Conservation (phyloP, 2,888 invertebrate genomes). For the Melieria crassipennis region DNA sequence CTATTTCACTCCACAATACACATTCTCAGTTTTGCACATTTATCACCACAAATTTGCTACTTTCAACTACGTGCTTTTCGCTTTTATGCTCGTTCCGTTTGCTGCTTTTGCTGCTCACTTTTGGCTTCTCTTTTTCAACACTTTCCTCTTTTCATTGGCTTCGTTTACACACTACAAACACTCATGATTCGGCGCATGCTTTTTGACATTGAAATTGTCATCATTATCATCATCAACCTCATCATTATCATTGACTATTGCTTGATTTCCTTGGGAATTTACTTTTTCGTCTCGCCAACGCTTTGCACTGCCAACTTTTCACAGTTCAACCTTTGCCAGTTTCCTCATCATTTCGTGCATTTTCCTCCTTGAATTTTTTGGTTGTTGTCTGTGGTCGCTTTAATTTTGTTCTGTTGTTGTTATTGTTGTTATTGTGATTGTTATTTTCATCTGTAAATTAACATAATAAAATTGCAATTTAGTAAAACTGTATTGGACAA, state of each 20-base stretch:
- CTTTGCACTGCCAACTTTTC: background rate
- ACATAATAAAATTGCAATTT: conserved; percentile 18
- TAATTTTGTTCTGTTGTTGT: background rate
- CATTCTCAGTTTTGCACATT: background rate
- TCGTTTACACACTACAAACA: background rate
- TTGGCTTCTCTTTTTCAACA: background rate
- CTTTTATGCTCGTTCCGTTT: conserved; percentile 13
- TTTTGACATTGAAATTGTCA: too few species aligned
- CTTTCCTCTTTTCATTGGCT: conserved; percentile 8
- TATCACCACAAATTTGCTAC: background rate
- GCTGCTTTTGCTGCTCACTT: too few species aligned
- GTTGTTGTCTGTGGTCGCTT: background rate
- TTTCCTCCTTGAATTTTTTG: conserved; percentile 17
- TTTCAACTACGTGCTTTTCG: conserved; percentile 26
- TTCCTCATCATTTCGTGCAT: conserved; percentile 6
- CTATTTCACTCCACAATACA: background rate
- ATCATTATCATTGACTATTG: too few species aligned
- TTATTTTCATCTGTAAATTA: conserved; percentile 17
- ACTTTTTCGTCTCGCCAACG: background rate
- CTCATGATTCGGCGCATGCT: too few species aligned
- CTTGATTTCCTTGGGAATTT: background rate
- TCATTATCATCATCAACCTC: too few species aligned
- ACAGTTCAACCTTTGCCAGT: background rate
- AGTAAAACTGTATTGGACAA: background rate
- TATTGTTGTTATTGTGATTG: background rate